Conservation (phyloP, 2,888 invertebrate species). For the Callinectes sapidus region DNA sequence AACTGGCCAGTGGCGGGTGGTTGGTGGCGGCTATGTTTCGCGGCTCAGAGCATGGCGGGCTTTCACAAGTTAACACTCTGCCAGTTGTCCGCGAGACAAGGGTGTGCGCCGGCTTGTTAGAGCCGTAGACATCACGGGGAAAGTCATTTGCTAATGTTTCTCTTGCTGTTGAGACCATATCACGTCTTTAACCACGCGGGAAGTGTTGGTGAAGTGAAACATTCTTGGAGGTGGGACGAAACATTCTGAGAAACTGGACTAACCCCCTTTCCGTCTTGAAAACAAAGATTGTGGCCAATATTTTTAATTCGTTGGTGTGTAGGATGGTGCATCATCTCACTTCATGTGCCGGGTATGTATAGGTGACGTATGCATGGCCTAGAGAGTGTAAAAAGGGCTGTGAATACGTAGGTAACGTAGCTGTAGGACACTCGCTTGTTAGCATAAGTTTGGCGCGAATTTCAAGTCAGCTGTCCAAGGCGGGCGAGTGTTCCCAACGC, state of each 20-base stretch:
- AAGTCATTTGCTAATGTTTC: not conserved
- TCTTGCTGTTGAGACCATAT: not conserved
- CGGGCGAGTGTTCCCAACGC: conserved; percentile 35
- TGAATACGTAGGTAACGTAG: not conserved
- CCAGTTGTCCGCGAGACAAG: not conserved
- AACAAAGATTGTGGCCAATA: conserved; percentile 35
- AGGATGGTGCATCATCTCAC: not conserved
- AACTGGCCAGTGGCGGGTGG: conserved; percentile 48
- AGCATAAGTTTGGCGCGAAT: conserved; percentile 58
- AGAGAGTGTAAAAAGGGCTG: not conserved
- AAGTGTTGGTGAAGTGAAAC: conserved; percentile 23
- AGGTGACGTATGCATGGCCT: not conserved
- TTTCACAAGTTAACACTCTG: conserved; percentile 20
- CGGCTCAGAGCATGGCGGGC: conserved; percentile 31
- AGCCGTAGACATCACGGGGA: not conserved
- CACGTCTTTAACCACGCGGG: not conserved
- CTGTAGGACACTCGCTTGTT: conserved; percentile 41
- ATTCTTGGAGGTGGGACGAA: conserved; percentile 47
- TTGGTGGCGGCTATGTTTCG: conserved; percentile 60
- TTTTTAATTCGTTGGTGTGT: conserved; percentile 8
- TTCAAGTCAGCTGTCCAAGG: conserved; percentile 60
- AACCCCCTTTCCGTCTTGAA: conserved; percentile 31
- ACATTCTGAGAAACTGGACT: conserved; percentile 28
- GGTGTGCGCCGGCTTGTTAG: not conserved
- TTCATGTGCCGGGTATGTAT: not conserved